Evolutionary conservation across 2,888 invertebrate species (phyloP).

Genomic region (Pseudolycoriella hygida): DNA sequence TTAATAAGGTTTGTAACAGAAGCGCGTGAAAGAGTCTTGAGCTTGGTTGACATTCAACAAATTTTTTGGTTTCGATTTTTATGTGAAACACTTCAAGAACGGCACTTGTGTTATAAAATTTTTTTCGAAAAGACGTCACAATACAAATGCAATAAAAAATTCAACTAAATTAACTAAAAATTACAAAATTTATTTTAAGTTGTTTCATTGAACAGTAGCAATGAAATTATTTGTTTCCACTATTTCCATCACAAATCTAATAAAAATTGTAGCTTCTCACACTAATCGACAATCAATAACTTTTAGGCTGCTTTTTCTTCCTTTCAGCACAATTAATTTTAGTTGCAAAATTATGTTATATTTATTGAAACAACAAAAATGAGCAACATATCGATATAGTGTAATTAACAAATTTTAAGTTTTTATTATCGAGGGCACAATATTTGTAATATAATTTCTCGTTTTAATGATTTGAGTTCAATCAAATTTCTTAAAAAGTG

Average conservation of each 20-base stretch:
- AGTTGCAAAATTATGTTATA: constrained; percentile 32
- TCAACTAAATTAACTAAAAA: too few relatives aligned
- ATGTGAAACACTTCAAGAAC: too few relatives aligned
- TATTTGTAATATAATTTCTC: background rate
- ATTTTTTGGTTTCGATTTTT: too few relatives aligned
- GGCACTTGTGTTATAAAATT: too few relatives aligned
- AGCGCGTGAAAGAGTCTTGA: too few relatives aligned
- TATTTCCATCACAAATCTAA: background rate
- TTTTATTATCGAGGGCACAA: constrained; percentile 5
- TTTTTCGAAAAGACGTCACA: too few relatives aligned
- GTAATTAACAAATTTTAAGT: background rate
- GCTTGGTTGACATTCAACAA: too few relatives aligned
- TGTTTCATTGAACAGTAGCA: too few relatives aligned
- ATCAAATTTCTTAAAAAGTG: background rate
- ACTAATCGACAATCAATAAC: background rate
- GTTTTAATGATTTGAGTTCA: background rate
- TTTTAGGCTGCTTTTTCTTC: constrained; percentile 40
- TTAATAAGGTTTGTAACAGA: too few relatives aligned
- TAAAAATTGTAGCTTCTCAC: background rate
- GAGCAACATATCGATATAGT: background rate
- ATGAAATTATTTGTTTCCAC: too few relatives aligned
- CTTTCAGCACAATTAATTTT: constrained; percentile 56
- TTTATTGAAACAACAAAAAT: constrained; percentile 9
- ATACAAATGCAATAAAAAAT: too few relatives aligned
- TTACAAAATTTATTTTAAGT: too few relatives aligned